Evolutionary conservation across 2,113 vertebrate species (phyloP), one percentile per base, ranked within the genome.

Genomic region (Calypte anna): DNA sequence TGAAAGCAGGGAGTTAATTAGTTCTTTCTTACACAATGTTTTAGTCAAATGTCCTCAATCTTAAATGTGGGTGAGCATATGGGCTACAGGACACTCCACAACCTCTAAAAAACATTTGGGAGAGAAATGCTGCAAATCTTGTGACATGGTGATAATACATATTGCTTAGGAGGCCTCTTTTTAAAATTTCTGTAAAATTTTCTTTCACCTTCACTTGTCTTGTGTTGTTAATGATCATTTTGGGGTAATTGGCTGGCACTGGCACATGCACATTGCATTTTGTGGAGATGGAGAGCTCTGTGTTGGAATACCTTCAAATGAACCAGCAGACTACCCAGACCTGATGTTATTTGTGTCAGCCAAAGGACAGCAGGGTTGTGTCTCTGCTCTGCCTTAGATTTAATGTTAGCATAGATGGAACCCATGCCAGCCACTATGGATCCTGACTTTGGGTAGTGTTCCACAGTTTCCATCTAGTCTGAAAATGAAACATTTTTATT

Each of bases 1-100:
- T 90, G 94, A 59, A 94, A 48, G 28, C 5, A 46, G 86, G 70
- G 70, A 67, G 75, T 85, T 89, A 78, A 84, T 93, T 77, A 82
- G 62, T 43, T 73, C 48, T 57, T 69, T 70, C 25, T 62, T 88
- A 27, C 25, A 30, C 64, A 91, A 79, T 48, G 17, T 61, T 80
- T 82, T 17, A 55, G 40, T 64, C 76, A 64, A 59, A 54, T 20
- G 36, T 15, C 55, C 31, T 70, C 84, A n/a, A 38, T 53, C 50
- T 91, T 31, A 53, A 28, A 21, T 5, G 16, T 40, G 44, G 33
- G 28, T 5, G 28, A 28, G 27, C 30, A 7, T 67, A 31, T 82
- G 67, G 63, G n/a, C 58, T 76, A 5, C 28, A 53, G 51, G 53
- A 63, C 6, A 3, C 0, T 0, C 24, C 12, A n/a, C 25, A 59